These are phyloP conservation scores for Acanthosoma haemorrhoidale DNA, from an alignment of 2,888 invertebrate genomes.

Conservation along the genomic window DNA sequence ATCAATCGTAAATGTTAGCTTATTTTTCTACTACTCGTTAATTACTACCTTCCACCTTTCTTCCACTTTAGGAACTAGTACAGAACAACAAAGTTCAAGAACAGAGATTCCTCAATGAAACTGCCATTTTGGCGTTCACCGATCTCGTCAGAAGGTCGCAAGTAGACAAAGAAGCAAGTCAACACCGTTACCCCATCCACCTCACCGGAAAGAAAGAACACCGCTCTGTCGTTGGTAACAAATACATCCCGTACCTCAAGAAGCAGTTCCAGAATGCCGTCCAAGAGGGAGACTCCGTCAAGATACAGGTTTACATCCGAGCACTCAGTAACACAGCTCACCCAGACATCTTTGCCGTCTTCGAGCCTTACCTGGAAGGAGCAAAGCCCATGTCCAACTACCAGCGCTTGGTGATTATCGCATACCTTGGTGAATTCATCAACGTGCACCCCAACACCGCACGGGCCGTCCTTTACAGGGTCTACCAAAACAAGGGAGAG, in stretches of 20 bases:
- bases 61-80: slow-evolving; percentile 52
- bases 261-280: slow-evolving; percentile 54
- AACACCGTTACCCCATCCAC: slow-evolving; percentile 60
- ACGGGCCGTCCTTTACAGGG: slow-evolving; percentile 57
- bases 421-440: slow-evolving; percentile 53
- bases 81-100: slow-evolving; percentile 52
- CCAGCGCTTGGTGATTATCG: slow-evolving; percentile 60
- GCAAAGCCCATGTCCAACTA: slow-evolving; percentile 46
- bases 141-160: slow-evolving; percentile 58
- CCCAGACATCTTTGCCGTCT: slow-evolving; percentile 55
- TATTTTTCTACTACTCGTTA: slow-evolving; percentile 58
- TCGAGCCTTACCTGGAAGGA: slow-evolving; percentile 65
- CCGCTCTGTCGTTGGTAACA: slow-evolving; percentile 50
- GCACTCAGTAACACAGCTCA: slow-evolving; percentile 64
- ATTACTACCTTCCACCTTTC: slow-evolving; percentile 44
- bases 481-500: slow-evolving; percentile 62
- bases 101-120: slow-evolving; percentile 53
- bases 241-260: slow-evolving; percentile 57
- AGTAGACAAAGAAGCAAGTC: slow-evolving; percentile 55
- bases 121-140: slow-evolving; percentile 57
- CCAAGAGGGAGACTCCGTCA: slow-evolving; percentile 51
- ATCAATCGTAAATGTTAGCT: slow-evolving; percentile 60
- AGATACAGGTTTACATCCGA: slow-evolving; percentile 57
- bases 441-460: slow-evolving; percentile 51
- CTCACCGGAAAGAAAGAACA: slow-evolving; percentile 57